These are phyloP conservation scores for Megaleporinus macrocephalus DNA, from an alignment of 2,113 vertebrate species.

Conservation along the genomic window DNA sequence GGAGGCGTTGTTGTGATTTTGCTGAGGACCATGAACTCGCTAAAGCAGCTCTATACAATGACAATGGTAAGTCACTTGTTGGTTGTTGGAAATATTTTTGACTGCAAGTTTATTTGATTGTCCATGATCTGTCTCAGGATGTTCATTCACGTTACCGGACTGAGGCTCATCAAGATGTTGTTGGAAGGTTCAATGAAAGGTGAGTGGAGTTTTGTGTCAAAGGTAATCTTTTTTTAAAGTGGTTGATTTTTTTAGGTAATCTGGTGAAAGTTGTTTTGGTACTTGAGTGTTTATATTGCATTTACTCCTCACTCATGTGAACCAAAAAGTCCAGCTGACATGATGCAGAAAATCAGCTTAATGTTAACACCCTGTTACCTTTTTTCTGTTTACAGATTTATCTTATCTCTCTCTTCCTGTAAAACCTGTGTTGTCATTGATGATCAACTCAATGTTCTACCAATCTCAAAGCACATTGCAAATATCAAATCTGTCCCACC, in stretches of 20 bases:
- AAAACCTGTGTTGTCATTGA: conserved; percentile 94
- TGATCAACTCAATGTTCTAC: conserved; percentile 93
- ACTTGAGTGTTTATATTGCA: no score
- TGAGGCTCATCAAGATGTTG: conserved; percentile 95
- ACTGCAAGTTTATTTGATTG: not conserved
- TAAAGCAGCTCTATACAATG: conserved; percentile 96
- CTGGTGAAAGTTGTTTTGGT: no score
- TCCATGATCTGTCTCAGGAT: conserved; percentile 75
- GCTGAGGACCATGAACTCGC: conserved; percentile 91
- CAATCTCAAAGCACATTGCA: conserved; percentile 88
- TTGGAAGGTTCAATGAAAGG: conserved; percentile 97
- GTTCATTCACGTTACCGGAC: conserved; percentile 96
- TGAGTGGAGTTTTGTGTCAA: conserved; percentile 51
- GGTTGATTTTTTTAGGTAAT: no score
- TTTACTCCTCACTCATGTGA: not conserved
- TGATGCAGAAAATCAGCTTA: not conserved
- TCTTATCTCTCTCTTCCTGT: conserved; percentile 91
- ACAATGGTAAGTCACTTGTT: conserved; percentile 84
- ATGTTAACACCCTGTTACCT: not conserved
- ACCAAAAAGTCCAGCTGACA: not conserved
- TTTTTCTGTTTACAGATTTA: conserved; percentile 81
- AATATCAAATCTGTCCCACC: conserved; percentile 88
- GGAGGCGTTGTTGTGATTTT: conserved; percentile 92
- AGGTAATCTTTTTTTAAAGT: no score
- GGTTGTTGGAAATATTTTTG: not conserved